Evolutionary conservation across 2,113 vertebrate species (phyloP).

Genomic region (Verasper variegatus): DNA sequence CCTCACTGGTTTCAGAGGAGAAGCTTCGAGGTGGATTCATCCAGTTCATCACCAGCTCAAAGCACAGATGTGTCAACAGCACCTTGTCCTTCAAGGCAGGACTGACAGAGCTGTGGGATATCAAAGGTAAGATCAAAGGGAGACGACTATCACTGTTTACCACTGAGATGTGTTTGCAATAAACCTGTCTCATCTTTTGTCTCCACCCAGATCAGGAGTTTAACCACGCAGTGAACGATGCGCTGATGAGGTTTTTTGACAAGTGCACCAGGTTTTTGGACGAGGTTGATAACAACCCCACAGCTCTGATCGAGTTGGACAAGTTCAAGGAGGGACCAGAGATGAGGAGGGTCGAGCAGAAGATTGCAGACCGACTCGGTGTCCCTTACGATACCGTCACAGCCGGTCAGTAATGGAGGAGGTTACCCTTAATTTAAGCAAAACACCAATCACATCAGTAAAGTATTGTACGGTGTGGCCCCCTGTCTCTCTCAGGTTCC

Average conservation of each 20-base stretch:
- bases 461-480: not conserved
- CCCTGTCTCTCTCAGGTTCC: not conserved
- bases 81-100: slow-evolving; percentile 85
- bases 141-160: rapidly evolving
- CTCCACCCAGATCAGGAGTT: slow-evolving; percentile 42
- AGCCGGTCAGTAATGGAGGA: slow-evolving; percentile 77
- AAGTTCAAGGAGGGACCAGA: slow-evolving; percentile 89
- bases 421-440: not conserved
- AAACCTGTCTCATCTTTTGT: not conserved
- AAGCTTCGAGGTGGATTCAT: slow-evolving; percentile 78
- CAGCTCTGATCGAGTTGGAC: slow-evolving; percentile 81
- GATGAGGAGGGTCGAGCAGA: slow-evolving; percentile 88
- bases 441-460: not conserved
- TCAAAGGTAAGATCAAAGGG: slow-evolving; percentile 51
- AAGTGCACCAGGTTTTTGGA: slow-evolving; percentile 86
- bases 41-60: slow-evolving; percentile 90
- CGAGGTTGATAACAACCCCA: slow-evolving; percentile 83
- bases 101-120: slow-evolving; percentile 66
- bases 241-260: slow-evolving; percentile 94
- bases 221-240: slow-evolving; percentile 84
- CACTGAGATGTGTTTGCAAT: not conserved
- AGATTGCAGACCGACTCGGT: slow-evolving; percentile 85
- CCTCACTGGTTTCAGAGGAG: slow-evolving; percentile 82
- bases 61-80: slow-evolving; percentile 93
- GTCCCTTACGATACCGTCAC: slow-evolving; percentile 81